phyloP scores from a whole-genome alignment of 2,113 vertebrate genomes.

The Rutilus rutilus region DNA sequence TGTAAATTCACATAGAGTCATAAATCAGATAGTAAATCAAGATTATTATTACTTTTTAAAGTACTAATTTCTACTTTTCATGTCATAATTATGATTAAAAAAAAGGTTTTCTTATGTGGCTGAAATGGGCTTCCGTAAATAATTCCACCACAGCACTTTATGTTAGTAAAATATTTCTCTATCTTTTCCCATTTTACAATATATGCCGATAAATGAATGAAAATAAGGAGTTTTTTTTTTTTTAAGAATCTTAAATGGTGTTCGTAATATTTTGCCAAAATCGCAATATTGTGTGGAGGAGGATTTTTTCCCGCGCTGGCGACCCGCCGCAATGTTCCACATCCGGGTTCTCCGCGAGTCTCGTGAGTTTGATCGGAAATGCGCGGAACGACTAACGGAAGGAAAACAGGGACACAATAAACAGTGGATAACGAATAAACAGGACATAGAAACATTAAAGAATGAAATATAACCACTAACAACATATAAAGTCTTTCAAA shows the following conservation, averaged over 20 bases:
- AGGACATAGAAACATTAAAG: background rate
- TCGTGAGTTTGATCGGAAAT: background rate
- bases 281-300: too few relatives aligned
- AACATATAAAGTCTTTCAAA: background rate
- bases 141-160: too few relatives aligned
- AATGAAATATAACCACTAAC: background rate
- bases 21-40: too few relatives aligned
- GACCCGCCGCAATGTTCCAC: background rate
- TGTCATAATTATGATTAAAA: too few relatives aligned
- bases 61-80: too few relatives aligned
- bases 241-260: too few relatives aligned
- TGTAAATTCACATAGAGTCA: too few relatives aligned
- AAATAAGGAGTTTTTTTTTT: background rate
- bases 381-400: background rate
- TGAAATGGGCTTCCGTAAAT: too few relatives aligned
- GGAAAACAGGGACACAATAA: background rate
- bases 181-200: background rate
- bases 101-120: too few relatives aligned
- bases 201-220: background rate
- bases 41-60: too few relatives aligned
- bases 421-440: background rate
- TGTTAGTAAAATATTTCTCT: too few relatives aligned
- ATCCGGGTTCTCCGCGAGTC: conserved; percentile 5
- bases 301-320: background rate
- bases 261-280: background rate